These are phyloP conservation scores for Poecilia wingei DNA, from an alignment of 2,797 vertebrate genomes.

Conservation along the genomic window DNA sequence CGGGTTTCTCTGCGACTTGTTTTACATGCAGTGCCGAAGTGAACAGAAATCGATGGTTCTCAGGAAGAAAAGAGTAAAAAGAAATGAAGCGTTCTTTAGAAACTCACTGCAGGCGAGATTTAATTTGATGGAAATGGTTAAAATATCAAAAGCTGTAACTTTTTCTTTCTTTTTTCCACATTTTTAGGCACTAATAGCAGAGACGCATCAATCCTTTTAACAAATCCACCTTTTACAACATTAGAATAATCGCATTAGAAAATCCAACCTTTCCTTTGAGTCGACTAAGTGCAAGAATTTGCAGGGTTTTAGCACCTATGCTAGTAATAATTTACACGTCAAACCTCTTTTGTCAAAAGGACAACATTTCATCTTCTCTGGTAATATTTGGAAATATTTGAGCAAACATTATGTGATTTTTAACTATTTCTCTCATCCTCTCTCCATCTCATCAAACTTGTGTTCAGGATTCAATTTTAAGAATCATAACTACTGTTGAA, in stretches of 20 bases:
- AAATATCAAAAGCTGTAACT: background rate
- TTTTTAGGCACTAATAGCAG: background rate
- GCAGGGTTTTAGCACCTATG: background rate
- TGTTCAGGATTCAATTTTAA: background rate
- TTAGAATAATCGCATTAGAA: background rate
- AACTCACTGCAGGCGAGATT: background rate
- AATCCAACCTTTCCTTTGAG: background rate
- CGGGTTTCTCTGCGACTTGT: background rate
- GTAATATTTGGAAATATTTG: background rate
- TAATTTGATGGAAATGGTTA: background rate
- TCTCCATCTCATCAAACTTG: background rate
- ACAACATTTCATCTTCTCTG: background rate
- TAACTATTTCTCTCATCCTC: background rate
- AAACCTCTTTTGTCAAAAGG: background rate
- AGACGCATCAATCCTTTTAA: background rate
- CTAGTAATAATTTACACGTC: background rate
- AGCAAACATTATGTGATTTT: background rate
- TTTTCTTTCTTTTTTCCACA: background rate
- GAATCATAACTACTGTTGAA: too few relatives aligned
- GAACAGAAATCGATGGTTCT: constrained; percentile 11
- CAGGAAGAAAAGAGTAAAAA: background rate
- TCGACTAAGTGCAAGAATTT: background rate
- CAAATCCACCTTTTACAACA: background rate
- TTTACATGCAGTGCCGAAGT: background rate
- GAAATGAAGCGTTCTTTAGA: background rate